Base-by-base conservation (phyloP, 1,140 invertebrate species). In the Aporrectodea caliginosa region DNA sequence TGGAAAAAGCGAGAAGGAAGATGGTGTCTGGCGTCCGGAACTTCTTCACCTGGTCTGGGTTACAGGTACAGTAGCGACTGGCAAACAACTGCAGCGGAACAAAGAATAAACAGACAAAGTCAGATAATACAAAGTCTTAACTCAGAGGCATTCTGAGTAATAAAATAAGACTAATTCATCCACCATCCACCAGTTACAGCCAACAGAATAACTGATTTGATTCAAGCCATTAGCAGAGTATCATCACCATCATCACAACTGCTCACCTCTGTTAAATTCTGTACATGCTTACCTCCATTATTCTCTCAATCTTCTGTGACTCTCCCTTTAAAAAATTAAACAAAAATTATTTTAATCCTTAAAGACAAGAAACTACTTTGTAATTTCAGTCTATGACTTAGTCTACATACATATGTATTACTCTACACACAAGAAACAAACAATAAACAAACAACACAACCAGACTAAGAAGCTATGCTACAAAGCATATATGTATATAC, bases 1-100 rank as follows among this genome's bases (percentile, higher is more conserved):
- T 98, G 6, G 98, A 97, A 91, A 99, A 99, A 1, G 97, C 96
- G 70, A 99, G 89, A 32, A 99, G 94, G 88, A 99, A 98, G 81
- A 99, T 93, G 69, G 96, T 98, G 89, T 88, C 86, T 29, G 83
- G 85, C 27, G 83, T 84, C 76, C 84, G 83, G 83, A 88, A 89
- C 74, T 84, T 85, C 83, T 87, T 87, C 16, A 86, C 83, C 81
- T 95, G 92, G 86, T 97, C 94, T 2, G 93, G 91, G 89, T 99
- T 99, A 87, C 96, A 98, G 79, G 94, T 92, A 86, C 94, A 96
- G 89, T 97, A 99, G 43, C 95, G 91, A 72, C 95, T 92, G 73
- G 95, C 95, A 90, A 98, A 99, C 6, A 96, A 86, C 87, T 90
- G 82, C 71, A 85, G 81, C 74, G 35, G 68, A 34, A 78, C 73